Evolutionary conservation across 2,113 vertebrate species (phyloP), one percentile per base, ranked within the genome.

Genomic region (Cacatua alba): DNA sequence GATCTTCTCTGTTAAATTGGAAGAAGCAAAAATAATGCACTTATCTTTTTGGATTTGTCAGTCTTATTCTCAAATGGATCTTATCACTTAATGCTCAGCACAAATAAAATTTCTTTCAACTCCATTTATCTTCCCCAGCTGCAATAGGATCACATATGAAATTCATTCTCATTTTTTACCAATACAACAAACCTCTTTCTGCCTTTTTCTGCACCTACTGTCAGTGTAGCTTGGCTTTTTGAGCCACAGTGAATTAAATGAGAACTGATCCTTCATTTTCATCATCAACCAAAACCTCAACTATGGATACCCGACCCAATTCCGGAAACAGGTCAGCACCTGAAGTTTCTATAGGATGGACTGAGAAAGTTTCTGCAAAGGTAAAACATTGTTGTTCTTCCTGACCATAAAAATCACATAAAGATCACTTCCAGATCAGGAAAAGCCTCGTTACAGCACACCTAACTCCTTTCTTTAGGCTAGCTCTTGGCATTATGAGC

Each of bases 381-480:
- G 24, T 37, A 23, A 77, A 92, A 78, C 7, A 17, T 1, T 17
- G 55, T 21, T 71, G n/a, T 28, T 92, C 55, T 75, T 86, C n/a
- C 29, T 77, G 60, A 83, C 67, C n/a, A 28, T 24, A 52, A 9
- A 35, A 13, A 90, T 55, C 53, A 81, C 11, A 5, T 39, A 86
- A 67, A 59, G 57, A 35, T 59, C 57, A 59, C 77, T 75, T 95
- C 87, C 83, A 86, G 46, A 90, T 82, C 77, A 41, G 33, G 65
- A 92, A 55, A 95, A 96, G 82, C 72, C 51, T 90, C 94, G 89
- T 77, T 90, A 93, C 75, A 95, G 89, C 74, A 94, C 74, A 95
- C 17, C 57, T 79, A 86, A 85, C 57, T 57, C 14, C 39, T 85
- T 88, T 82, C 76, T 91, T 55, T 49, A 90, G 88, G 71, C 43